These are phyloP conservation scores for Colletes gigas DNA, from an alignment of 1,140 invertebrate genomes.

Conservation along the genomic window DNA sequence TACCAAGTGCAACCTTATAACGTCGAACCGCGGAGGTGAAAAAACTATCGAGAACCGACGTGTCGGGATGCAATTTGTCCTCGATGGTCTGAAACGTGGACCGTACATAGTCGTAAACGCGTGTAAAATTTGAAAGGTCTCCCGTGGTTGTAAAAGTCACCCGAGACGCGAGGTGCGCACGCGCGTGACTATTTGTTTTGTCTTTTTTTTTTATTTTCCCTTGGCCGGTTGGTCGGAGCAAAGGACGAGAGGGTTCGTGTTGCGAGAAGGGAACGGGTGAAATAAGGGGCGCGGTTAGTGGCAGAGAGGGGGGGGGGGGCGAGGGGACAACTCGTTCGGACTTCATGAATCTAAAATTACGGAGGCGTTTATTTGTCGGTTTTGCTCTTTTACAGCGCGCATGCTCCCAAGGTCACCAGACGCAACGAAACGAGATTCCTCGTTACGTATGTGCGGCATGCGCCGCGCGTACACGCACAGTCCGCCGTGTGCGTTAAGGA, in stretches of 20 bases:
- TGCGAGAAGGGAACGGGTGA: too few species aligned
- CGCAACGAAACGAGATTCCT: conserved; percentile 54
- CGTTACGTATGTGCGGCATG: conserved; percentile 50
- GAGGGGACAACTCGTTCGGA: neutral
- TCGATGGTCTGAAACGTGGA: neutral
- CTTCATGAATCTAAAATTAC: conserved; percentile 51
- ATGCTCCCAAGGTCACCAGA: conserved; percentile 35
- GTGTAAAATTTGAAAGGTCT: neutral
- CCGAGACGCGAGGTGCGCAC: neutral
- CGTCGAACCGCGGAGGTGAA: neutral
- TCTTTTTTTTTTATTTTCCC: neutral
- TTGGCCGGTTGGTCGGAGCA: neutral
- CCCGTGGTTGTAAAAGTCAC: neutral
- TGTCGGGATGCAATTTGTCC: neutral
- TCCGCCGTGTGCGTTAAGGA: neutral
- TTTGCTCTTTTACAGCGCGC: conserved; percentile 31
- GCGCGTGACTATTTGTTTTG: neutral
- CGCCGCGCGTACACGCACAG: conserved; percentile 9
- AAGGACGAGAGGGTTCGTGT: neutral
- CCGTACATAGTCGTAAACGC: neutral
- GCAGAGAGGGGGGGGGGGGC: neutral
- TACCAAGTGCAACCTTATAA: too few species aligned
- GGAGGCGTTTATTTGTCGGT: conserved; percentile 46
- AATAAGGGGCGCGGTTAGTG: neutral
- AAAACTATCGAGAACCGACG: neutral